Evolutionary conservation across 2,888 invertebrate species (phyloP).

Genomic region (Noctua janthina): DNA sequence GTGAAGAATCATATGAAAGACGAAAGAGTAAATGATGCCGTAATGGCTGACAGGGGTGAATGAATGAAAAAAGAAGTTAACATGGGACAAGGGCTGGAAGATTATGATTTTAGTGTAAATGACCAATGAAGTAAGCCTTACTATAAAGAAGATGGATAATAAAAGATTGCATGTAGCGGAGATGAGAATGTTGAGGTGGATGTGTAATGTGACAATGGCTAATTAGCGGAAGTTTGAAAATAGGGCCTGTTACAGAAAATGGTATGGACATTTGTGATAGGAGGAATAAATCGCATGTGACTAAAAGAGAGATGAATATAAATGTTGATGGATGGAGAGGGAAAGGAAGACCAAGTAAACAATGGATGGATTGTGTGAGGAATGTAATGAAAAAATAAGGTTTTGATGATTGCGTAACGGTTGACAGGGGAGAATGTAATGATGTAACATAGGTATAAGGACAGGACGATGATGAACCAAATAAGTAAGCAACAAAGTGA

Average conservation of each 20-base stretch:
- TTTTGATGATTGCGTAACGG: neutral
- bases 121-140: neutral
- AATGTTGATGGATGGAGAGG: too few relatives aligned
- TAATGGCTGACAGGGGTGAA: neutral
- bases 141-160: too few relatives aligned
- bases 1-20: neutral
- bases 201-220: too few relatives aligned
- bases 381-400: neutral
- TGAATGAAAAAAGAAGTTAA: neutral
- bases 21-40: neutral
- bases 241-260: too few relatives aligned
- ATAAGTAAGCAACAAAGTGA: neutral
- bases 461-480: neutral
- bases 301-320: too few relatives aligned
- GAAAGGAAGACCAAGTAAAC: too few relatives aligned
- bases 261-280: too few relatives aligned
- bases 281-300: too few relatives aligned
- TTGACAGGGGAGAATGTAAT: neutral
- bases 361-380: neutral
- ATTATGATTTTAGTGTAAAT: neutral
- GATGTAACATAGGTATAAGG: neutral
- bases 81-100: neutral
- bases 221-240: too few relatives aligned
- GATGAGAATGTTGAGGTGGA: too few relatives aligned
- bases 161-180: too few relatives aligned